These are phyloP conservation scores for Dioctria linearis DNA, from an alignment of 2,888 invertebrate species.

Conservation along the genomic window DNA sequence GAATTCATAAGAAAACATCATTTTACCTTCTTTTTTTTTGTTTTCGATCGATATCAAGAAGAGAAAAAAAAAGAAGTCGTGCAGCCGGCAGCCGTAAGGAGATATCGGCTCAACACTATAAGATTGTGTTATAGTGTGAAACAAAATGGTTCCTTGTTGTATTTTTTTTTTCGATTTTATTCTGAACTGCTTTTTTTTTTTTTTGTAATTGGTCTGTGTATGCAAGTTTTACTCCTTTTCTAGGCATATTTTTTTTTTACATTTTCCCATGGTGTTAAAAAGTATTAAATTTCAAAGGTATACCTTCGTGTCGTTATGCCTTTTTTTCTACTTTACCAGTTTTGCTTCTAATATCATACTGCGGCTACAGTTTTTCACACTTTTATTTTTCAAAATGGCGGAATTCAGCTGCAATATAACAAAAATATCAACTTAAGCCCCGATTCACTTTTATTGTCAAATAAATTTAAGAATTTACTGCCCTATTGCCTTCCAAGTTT, in stretches of 20 bases:
- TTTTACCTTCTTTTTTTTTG: neutral
- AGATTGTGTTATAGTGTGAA: conserved; percentile 45
- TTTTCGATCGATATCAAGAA: conserved; percentile 25
- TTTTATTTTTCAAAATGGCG: conserved; percentile 2
- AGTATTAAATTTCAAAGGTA: conserved; percentile 52
- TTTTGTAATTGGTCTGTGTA: neutral
- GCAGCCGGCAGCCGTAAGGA: neutral
- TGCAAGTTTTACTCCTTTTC: neutral
- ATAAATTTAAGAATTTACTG: conserved; percentile 47
- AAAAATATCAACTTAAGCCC: neutral
- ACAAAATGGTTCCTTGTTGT: conserved; percentile 41
- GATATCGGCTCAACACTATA: conserved; percentile 17
- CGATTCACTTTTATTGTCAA: conserved; percentile 34
- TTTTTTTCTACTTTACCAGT: conserved; percentile 15
- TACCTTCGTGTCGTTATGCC: conserved; percentile 20
- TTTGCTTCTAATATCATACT: neutral
- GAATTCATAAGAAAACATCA: too few relatives aligned
- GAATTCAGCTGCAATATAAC: neutral
- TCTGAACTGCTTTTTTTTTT: conserved; percentile 12
- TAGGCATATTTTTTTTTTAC: conserved; percentile 2
- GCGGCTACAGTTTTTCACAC: neutral
- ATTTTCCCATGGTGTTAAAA: conserved; percentile 46
- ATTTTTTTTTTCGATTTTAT: neutral
- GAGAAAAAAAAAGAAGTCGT: conserved; percentile 11
- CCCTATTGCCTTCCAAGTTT: conserved; percentile 26